Percentiles rank a stretch among this genome's conserved stretches.
Evolutionary conservation across 1,140 invertebrate species (phyloP).

Genomic region (Bombus superbus): DNA sequence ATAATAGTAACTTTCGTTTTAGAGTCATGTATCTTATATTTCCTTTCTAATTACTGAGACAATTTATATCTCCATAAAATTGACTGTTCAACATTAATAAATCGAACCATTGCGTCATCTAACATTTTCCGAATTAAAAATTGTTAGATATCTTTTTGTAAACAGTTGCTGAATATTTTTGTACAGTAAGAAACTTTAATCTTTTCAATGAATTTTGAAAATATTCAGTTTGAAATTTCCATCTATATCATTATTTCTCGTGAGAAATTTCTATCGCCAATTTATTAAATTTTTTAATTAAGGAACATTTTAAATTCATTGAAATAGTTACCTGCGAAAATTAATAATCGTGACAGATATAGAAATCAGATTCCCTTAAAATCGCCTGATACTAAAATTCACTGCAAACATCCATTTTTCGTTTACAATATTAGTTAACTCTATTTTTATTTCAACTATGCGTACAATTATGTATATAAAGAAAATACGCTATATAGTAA

Average conservation of each 20-base stretch:
- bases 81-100: neutral
- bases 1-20: neutral
- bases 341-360: neutral
- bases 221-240: too few species aligned
- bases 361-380: neutral
- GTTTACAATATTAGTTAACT: neutral
- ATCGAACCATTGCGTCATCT: too few species aligned
- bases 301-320: neutral
- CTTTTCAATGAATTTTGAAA: too few species aligned
- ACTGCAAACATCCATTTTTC: neutral
- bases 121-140: too few species aligned
- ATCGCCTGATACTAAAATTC: neutral
- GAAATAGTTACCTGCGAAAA: neutral
- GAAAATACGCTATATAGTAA: neutral
- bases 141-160: too few species aligned
- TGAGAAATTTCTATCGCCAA: neutral
- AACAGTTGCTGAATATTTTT: too few species aligned
- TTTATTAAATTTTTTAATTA: neutral
- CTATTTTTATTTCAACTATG: neutral
- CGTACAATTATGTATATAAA: too few species aligned
- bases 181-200: too few species aligned
- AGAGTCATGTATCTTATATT: neutral
- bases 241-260: too few species aligned
- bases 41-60: neutral
- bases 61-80: neutral